Base-by-base conservation (phyloP, 1,140 invertebrate species). In the Nautilus pompilius region DNA sequence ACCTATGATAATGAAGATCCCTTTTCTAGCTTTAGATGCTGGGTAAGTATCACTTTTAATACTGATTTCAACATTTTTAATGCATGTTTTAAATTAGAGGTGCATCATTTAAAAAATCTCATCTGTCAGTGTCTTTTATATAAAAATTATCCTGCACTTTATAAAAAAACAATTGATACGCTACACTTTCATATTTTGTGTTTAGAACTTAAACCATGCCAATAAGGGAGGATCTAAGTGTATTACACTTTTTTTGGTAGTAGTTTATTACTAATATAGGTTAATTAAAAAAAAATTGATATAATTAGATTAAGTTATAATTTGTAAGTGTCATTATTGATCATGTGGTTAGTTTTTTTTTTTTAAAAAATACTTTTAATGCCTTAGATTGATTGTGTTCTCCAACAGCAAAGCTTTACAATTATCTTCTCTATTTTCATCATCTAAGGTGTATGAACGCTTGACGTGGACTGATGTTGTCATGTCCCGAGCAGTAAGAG, bases 1-100 rank as follows among this genome's bases (percentile, higher is more conserved):
- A 99, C 96, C 0, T 98, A 93, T 79, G 95, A 98, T 80, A 93
- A 95, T 77, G 85, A 97, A 66, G 96, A 99, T 87, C 91, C 96
- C 0, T 92, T 94, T 70, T 96, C 93, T 17, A 93, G 90, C 81
- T 99, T 97, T 81, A 88, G 95, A 71, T 99, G 96, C 80, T 99
- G 96, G 96, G 95, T 88, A 74, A 74, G 76, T 78, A 6, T 61
- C 15, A 5, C 29, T 49, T 48, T 28, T 17, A 6, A 33, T 20
- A 28, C 8, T 60, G n/a, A 10, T 59, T 10, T 13, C 10, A 17
- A 59, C 33, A 6, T 28, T 28, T 8, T 15, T 28, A 33, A 5
- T 10, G 28, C 6, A 6, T 49, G 58, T 54, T 22, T 53, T 22
- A 60, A 53, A 10, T 10, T 10, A 8, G 24, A n/a, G n/a, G n/a